These are phyloP conservation scores for Synanthedon myopaeformis DNA, from an alignment of 2,888 invertebrate genomes.

Conservation along the genomic window DNA sequence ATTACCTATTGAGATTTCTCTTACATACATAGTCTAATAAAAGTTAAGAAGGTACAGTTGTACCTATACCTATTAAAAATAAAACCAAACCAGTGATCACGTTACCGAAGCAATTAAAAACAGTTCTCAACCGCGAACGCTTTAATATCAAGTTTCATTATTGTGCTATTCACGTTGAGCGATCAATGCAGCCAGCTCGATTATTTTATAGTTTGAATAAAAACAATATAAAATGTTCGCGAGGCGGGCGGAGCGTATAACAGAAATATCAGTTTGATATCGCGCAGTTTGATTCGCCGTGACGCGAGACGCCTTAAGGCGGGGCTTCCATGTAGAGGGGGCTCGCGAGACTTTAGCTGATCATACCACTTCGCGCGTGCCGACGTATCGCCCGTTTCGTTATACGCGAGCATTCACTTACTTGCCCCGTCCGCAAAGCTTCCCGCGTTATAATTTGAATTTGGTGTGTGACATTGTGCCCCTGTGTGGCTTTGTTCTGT, in stretches of 20 bases:
- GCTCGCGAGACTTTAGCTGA: slow-evolving; percentile 16
- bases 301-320: slow-evolving; percentile 57
- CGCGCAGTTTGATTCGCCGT: slow-evolving; percentile 62
- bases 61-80: too few species aligned
- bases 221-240: slow-evolving; percentile 47
- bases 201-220: slow-evolving; percentile 65
- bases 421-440: slow-evolving; percentile 10
- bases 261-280: slow-evolving; percentile 66
- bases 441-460: slow-evolving; percentile 27
- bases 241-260: slow-evolving; percentile 54
- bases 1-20: too few species aligned
- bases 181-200: slow-evolving; percentile 35
- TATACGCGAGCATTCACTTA: slow-evolving; percentile 9
- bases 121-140: not conserved
- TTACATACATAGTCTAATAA: too few species aligned
- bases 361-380: slow-evolving; percentile 52
- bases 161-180: slow-evolving; percentile 30
- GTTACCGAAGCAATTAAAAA: slow-evolving; percentile 15
- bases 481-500: slow-evolving; percentile 35
- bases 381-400: slow-evolving; percentile 33
- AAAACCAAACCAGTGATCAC: not conserved
- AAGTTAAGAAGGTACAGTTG: too few species aligned
- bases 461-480: slow-evolving; percentile 46
- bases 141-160: slow-evolving; percentile 17
- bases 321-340: slow-evolving; percentile 48